These are phyloP conservation scores for Caenorhabditis sp. DNA, from an alignment of 2,888 invertebrate genomes.

Conservation along the genomic window DNA sequence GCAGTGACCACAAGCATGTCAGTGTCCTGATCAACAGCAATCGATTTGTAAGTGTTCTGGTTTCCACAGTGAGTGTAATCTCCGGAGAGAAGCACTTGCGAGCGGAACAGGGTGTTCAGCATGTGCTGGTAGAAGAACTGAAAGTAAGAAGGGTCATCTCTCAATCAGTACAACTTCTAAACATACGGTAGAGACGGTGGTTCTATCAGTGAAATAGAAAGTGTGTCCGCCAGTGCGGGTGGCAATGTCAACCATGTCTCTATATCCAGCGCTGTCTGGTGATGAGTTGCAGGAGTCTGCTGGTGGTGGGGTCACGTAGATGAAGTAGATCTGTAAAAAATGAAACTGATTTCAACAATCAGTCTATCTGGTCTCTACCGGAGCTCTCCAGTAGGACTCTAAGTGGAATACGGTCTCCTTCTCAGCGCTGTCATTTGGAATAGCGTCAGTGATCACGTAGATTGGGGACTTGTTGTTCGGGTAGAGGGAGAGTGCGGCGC, in stretches of 20 bases:
- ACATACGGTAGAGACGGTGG: conserved; percentile 26
- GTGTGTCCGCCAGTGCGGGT: conserved; percentile 52
- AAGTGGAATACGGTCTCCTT: conserved; percentile 66
- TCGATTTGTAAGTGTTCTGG: conserved; percentile 56
- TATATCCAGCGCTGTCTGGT: conserved; percentile 59
- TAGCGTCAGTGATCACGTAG: conserved; percentile 72
- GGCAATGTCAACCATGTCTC: conserved; percentile 60
- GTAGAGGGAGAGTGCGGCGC: conserved; percentile 56
- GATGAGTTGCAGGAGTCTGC: conserved; percentile 51
- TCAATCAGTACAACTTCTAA: not conserved
- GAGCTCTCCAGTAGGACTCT: conserved; percentile 67
- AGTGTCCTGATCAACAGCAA: conserved; percentile 55
- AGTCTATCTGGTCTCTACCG: conserved; percentile 23
- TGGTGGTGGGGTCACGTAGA: conserved; percentile 60
- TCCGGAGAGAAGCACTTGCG: conserved; percentile 65
- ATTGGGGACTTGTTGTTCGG: conserved; percentile 65
- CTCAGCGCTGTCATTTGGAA: conserved; percentile 63
- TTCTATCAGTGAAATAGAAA: conserved; percentile 52
- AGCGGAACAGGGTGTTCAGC: conserved; percentile 62
- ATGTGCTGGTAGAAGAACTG: conserved; percentile 63
- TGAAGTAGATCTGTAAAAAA: conserved; percentile 66
- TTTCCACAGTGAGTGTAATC: conserved; percentile 61
- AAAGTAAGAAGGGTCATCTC: no score
- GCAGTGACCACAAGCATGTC: conserved; percentile 61
- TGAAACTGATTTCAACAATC: not conserved